These are phyloP conservation scores for Carassius carassius DNA, from an alignment of 2,113 vertebrate species.

Conservation along the genomic window DNA sequence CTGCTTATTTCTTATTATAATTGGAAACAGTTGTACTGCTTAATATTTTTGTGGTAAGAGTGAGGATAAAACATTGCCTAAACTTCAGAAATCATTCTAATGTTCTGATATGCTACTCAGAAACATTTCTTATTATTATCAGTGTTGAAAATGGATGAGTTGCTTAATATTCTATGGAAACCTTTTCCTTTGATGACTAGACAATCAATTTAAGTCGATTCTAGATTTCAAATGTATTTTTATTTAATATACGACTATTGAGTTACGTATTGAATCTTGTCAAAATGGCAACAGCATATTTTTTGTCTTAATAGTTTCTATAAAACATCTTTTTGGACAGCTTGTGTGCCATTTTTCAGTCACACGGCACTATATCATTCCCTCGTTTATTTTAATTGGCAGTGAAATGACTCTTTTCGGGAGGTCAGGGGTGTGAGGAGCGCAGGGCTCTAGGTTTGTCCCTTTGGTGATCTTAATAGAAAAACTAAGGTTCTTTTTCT, in stretches of 20 bases:
- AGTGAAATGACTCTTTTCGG: conserved; percentile 55
- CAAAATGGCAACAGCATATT: background rate
- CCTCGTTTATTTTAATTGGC: conserved; percentile 63
- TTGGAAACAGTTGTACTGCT: background rate
- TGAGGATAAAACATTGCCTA: too few species aligned
- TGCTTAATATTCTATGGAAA: background rate
- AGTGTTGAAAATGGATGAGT: background rate
- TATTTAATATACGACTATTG: background rate
- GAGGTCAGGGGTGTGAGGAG: conserved; percentile 2
- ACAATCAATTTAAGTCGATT: too few species aligned
- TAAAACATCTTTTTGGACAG: conserved; percentile 1
- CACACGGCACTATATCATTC: conserved; percentile 68
- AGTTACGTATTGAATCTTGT: background rate
- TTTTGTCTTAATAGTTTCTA: background rate
- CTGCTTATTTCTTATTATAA: background rate
- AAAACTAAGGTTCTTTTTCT: conserved; percentile 79
- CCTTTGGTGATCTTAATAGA: conserved; percentile 75
- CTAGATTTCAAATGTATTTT: background rate
- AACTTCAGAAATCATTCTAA: background rate
- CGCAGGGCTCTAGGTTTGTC: background rate
- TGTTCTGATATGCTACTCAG: background rate
- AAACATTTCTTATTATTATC: background rate
- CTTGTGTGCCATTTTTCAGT: conserved; percentile 47
- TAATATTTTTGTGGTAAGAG: background rate
- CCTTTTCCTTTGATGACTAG: background rate